Evolutionary conservation across 2,888 invertebrate species (phyloP).

Genomic region (Actias luna): DNA sequence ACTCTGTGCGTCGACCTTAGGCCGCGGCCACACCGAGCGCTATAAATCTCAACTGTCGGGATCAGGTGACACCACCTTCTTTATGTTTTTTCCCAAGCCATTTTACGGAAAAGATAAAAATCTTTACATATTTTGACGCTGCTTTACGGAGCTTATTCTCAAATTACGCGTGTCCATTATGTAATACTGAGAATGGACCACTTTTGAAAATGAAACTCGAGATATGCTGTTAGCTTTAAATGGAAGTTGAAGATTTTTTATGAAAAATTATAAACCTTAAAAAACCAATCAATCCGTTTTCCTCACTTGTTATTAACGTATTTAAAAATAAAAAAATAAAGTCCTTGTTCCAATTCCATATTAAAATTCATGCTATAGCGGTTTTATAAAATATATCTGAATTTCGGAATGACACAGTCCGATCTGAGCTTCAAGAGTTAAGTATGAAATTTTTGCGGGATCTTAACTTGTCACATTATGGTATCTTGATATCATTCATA

Average conservation of each 20-base stretch:
- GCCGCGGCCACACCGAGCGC: constrained; percentile 75
- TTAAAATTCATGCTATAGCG: neutral
- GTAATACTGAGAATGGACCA: constrained; percentile 71
- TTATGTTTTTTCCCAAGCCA: constrained; percentile 83
- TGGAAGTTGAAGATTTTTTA: constrained; percentile 29
- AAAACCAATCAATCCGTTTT: neutral
- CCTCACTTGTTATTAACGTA: neutral
- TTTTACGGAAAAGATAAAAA: constrained; percentile 82
- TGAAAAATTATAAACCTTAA: neutral
- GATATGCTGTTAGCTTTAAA: constrained; percentile 20
- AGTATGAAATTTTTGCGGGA: too few relatives aligned
- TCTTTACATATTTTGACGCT: constrained; percentile 82
- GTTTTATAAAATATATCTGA: neutral
- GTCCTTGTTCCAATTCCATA: neutral
- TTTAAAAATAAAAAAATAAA: neutral
- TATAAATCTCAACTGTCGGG: constrained; percentile 76
- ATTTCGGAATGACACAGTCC: neutral
- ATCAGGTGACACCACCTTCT: constrained; percentile 83
- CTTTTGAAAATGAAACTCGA: constrained; percentile 49
- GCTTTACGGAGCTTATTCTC: constrained; percentile 77
- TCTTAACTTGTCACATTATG: too few relatives aligned
- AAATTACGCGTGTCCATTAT: constrained; percentile 78
- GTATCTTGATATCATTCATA: too few relatives aligned
- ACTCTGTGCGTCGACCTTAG: constrained; percentile 71
- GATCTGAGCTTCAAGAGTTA: neutral